Conservation (phyloP, 2,113 vertebrate species). For the Sinocyclocheilus anshuiensis region DNA sequence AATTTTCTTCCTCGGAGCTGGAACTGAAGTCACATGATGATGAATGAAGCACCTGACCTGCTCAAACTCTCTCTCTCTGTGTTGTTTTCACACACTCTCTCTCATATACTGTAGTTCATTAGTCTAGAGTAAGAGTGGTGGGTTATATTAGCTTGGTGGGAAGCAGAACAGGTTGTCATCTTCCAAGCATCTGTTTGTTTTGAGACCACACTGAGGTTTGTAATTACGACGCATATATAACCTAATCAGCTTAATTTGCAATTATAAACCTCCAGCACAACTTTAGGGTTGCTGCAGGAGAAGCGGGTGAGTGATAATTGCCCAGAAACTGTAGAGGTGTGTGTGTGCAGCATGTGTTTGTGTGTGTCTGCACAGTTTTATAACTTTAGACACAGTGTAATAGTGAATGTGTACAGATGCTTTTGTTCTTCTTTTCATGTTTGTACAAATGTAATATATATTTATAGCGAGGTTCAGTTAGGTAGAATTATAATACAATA, state of each 20-base stretch:
- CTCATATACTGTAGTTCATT: slow-evolving; percentile 69
- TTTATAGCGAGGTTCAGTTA: not conserved
- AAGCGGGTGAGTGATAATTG: slow-evolving; percentile 39
- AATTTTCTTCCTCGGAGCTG: not conserved
- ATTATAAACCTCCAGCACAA: slow-evolving; percentile 43
- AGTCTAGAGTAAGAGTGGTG: slow-evolving; percentile 47
- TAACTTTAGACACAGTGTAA: not conserved
- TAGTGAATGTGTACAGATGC: not conserved
- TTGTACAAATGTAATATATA: not conserved
- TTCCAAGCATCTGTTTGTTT: slow-evolving; percentile 50
- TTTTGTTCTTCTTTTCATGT: not conserved
- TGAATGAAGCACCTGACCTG: slow-evolving; percentile 14
- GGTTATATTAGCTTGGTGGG: slow-evolving; percentile 15
- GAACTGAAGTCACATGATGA: not conserved
- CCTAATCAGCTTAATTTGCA: slow-evolving; percentile 49
- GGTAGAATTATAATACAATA: not conserved
- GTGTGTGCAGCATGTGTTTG: not conserved
- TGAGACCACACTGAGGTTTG: slow-evolving; percentile 36
- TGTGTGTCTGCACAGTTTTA: not conserved
- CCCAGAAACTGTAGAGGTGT: slow-evolving; percentile 21
- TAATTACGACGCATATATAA: slow-evolving; percentile 48
- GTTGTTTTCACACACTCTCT: slow-evolving; percentile 11
- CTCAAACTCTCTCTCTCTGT: slow-evolving; percentile 13
- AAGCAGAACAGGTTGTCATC: slow-evolving; percentile 40
- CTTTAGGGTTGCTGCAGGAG: slow-evolving; percentile 37